phyloP scores from a whole-genome alignment of 2,888 invertebrate species.

The Caenorhabditis sp. region DNA sequence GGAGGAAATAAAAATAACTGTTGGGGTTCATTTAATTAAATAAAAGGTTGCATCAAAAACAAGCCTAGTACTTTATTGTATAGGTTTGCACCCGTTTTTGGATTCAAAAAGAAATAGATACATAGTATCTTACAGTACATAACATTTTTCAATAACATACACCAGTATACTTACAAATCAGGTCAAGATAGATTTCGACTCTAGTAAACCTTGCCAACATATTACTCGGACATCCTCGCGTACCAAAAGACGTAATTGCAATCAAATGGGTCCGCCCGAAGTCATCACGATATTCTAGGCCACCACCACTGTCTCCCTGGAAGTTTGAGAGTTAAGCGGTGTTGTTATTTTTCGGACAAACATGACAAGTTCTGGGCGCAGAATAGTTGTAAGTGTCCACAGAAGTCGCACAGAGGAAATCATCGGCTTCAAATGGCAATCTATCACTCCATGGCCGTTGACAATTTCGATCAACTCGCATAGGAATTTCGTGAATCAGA shows the following conservation, averaged over 20 bases:
- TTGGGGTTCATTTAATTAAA: background rate
- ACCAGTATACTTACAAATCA: conserved; percentile 77
- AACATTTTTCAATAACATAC: conserved; percentile 71
- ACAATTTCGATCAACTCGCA: conserved; percentile 77
- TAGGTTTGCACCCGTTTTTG: background rate
- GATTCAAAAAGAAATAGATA: too few species aligned
- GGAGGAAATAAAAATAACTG: background rate
- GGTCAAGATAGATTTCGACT: conserved; percentile 72
- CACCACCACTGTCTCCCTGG: conserved; percentile 80
- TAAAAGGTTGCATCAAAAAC: background rate
- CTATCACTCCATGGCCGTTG: conserved; percentile 76
- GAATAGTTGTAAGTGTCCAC: conserved; percentile 72
- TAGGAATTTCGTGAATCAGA: conserved; percentile 78
- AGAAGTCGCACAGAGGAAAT: conserved; percentile 80
- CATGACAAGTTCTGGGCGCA: conserved; percentile 79
- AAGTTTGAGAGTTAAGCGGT: conserved; percentile 3
- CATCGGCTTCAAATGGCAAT: conserved; percentile 74
- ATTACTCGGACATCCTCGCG: conserved; percentile 80
- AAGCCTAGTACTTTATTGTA: too few species aligned
- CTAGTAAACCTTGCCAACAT: conserved; percentile 80
- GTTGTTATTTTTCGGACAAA: conserved; percentile 33
- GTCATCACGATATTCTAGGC: conserved; percentile 76
- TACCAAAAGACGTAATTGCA: conserved; percentile 81
- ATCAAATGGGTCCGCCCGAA: conserved; percentile 72
- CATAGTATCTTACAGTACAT: background rate